Evolutionary conservation across 2,797 vertebrate species (phyloP).

Genomic region (Bufotes viridis): DNA sequence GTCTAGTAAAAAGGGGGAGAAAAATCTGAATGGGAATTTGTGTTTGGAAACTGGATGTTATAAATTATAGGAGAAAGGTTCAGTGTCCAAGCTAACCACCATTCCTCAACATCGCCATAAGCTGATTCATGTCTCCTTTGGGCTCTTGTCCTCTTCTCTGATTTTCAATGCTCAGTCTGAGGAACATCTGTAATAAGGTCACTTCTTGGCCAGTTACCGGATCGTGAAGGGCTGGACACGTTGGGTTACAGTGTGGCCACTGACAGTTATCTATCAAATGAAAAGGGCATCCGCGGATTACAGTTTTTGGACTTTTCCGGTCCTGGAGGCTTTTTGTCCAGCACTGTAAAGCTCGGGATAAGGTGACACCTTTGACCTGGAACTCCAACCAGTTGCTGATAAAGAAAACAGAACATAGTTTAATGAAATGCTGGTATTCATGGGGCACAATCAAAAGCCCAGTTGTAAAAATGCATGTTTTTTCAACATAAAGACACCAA

Average conservation of each 20-base stretch:
- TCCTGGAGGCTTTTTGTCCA: constrained; percentile 84
- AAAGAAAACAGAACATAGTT: constrained; percentile 1
- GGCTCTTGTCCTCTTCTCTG: constrained; percentile 77
- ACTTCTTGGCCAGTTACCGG: constrained; percentile 80
- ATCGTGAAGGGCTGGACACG: constrained; percentile 81
- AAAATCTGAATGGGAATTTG: background rate
- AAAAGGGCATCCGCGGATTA: constrained; percentile 80
- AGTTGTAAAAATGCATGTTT: too few species aligned
- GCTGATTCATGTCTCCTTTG: constrained; percentile 71
- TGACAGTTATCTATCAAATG: constrained; percentile 83
- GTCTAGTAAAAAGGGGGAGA: background rate
- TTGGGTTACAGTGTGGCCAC: constrained; percentile 86
- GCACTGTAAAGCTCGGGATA: constrained; percentile 82
- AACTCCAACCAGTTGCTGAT: constrained; percentile 82
- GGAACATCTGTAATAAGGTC: constrained; percentile 80
- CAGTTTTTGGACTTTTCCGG: constrained; percentile 77
- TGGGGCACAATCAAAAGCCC: too few species aligned
- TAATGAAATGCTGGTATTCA: too few species aligned
- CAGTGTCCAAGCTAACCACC: constrained; percentile 74
- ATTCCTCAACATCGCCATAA: constrained; percentile 76
- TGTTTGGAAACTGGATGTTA: background rate
- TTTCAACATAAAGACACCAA: too few species aligned
- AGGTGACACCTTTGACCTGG: constrained; percentile 79
- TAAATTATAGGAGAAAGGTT: constrained; percentile 1
- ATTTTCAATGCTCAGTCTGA: constrained; percentile 80